Evolutionary conservation across 2,888 invertebrate species (phyloP).

Genomic region (Steinernema scapterisci): DNA sequence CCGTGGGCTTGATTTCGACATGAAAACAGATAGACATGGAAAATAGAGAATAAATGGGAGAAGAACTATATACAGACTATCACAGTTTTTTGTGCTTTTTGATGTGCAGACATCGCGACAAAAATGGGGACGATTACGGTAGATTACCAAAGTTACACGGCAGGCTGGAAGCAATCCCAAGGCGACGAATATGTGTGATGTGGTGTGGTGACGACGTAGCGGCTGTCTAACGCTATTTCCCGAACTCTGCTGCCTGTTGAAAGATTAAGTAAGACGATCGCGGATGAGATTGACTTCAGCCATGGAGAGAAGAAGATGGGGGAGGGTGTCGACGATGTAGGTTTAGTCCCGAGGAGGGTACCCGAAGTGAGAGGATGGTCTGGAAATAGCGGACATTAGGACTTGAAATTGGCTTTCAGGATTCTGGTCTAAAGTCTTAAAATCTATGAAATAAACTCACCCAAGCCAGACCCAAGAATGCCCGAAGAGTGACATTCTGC

Average conservation of each 20-base stretch:
- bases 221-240: neutral
- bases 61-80: neutral
- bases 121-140: neutral
- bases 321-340: neutral
- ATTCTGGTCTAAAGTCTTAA: no score
- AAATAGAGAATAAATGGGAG: neutral
- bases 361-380: no score
- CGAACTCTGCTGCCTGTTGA: neutral
- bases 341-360: neutral
- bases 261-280: neutral
- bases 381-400: no score
- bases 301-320: neutral
- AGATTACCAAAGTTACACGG: neutral
- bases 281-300: neutral
- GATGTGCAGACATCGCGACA: neutral
- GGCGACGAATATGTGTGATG: neutral
- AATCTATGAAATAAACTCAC: no score
- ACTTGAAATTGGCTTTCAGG: no score
- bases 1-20: neutral
- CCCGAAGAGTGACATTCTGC: no score
- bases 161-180: constrained; percentile 2
- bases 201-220: neutral
- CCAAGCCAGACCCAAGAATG: no score
- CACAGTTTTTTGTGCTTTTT: neutral
- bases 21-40: neutral